Evolutionary conservation across 1,140 invertebrate genomes (phyloP), one percentile per base, ranked within the genome.

Genomic region (Neotoxoptera formosana): DNA sequence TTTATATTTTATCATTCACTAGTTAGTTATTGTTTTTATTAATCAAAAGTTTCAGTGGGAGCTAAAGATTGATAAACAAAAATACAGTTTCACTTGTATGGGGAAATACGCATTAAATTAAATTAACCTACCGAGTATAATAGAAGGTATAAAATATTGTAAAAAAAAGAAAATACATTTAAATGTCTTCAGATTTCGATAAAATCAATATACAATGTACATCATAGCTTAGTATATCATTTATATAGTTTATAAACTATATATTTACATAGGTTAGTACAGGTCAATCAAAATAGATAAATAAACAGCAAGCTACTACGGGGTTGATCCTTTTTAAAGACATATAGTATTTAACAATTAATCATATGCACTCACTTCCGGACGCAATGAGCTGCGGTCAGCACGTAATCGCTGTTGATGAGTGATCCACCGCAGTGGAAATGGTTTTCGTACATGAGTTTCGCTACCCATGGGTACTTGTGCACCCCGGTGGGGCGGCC

Each of bases 381-480:
- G 81, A 97, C 95, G 94, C 97, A 97, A 94, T 97, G 97, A 17
- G 96, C 97, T 17, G 97, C 97, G 0, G 96, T 97, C 89, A 97
- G 95, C 81, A 97, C 96, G 94, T 96, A 97, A 94, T 96, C 96
- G 94, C 97, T 96, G 83, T 97, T 98, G 48, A 98, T 95, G 11
- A 98, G 95, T 34, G 97, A 97, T n/a, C 97, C 97, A n/a, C 98
- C 98, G 94, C 98, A 98, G 94, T 98, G 98, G 95, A 98, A 98
- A 95, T 97, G 97, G 1, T 97, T 97, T 95, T 98, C 97, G 95
- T 98, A 98, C 2, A 98, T 96, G 23, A 98, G 95, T 91, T 98
- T 96, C 4, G 97, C 98, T 94, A 98, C 96, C 98, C 98, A 98
- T 17, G 98, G 98, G 95, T 98, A 98, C 94, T 97, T 96, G 95